Conservation (phyloP, 1,140 invertebrate species). For the Lepidotrigona ventralis region DNA sequence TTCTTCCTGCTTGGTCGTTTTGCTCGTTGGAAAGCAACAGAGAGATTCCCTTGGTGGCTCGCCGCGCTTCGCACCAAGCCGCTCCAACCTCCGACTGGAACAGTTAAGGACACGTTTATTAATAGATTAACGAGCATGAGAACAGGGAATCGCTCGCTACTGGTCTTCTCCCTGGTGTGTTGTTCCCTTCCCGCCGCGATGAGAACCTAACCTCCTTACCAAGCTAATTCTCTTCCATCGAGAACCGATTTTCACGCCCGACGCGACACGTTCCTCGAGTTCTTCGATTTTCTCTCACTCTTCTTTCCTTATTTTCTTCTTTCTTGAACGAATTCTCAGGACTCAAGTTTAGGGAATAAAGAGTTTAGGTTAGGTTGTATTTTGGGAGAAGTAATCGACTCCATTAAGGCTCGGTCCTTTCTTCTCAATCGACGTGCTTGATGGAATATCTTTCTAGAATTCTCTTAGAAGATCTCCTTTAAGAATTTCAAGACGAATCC, state of each 20-base stretch:
- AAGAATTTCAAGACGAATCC: too few species aligned
- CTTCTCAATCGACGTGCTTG: too few species aligned
- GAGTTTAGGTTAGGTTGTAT: too few species aligned
- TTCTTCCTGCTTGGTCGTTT: slow-evolving; percentile 52
- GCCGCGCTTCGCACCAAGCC: slow-evolving; percentile 16
- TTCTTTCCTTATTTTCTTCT: not conserved
- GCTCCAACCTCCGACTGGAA: slow-evolving; percentile 19
- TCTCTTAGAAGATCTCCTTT: too few species aligned
- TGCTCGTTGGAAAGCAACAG: slow-evolving; percentile 32
- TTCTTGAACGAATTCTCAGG: not conserved
- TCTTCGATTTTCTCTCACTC: not conserved
- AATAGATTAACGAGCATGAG: slow-evolving; percentile 55
- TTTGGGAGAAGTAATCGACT: too few species aligned
- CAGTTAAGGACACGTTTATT: slow-evolving; percentile 51
- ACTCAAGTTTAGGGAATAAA: not conserved
- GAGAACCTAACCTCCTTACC: not conserved
- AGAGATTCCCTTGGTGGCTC: slow-evolving; percentile 55
- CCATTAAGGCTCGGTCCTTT: too few species aligned
- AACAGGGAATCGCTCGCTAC: slow-evolving; percentile 41
- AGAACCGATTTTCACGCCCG: not conserved
- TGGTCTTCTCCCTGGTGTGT: slow-evolving; percentile 15
- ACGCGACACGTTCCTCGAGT: not conserved
- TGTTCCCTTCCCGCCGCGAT: not conserved
- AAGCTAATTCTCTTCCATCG: not conserved
- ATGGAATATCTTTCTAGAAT: too few species aligned